phyloP scores from a whole-genome alignment of 2,888 invertebrate species.

The Lissocephala sabroskyi region DNA sequence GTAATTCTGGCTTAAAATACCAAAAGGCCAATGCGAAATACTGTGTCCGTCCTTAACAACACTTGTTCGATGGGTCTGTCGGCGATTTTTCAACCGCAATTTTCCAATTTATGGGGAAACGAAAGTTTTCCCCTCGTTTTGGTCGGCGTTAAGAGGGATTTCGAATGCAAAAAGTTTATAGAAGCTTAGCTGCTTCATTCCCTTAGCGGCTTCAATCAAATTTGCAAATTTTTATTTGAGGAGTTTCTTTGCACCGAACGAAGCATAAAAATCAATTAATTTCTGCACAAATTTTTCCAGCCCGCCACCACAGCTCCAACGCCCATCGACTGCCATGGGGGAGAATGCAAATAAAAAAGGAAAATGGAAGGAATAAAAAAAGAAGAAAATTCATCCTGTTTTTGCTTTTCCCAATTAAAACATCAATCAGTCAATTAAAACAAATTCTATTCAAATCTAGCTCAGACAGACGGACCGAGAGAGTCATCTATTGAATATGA shows the following conservation, averaged over 20 bases:
- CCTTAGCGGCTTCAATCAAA: conserved; percentile 55
- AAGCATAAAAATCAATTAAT: conserved; percentile 65
- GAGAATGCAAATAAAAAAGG: conserved; percentile 17
- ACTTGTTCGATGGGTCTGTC: too few relatives aligned
- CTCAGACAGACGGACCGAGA: too few relatives aligned
- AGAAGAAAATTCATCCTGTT: conserved; percentile 32
- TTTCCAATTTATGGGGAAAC: too few relatives aligned
- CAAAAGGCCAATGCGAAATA: too few relatives aligned
- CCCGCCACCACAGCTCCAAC: conserved; percentile 23
- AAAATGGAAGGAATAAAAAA: conserved; percentile 22
- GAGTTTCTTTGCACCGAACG: conserved; percentile 54
- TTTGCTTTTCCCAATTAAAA: conserved; percentile 67
- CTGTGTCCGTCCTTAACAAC: too few relatives aligned
- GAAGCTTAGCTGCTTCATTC: not conserved
- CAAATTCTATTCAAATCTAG: conserved; percentile 61
- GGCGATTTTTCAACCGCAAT: too few relatives aligned
- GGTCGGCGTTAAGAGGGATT: too few relatives aligned
- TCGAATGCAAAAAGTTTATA: too few relatives aligned
- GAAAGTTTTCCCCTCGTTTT: too few relatives aligned
- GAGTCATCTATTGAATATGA: conserved; percentile 41
- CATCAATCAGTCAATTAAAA: conserved; percentile 68
- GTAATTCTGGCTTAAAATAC: too few relatives aligned
- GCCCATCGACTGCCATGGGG: too few relatives aligned
- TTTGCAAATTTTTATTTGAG: conserved; percentile 62
- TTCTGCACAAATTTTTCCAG: conserved; percentile 52